Evolutionary conservation across 2,888 invertebrate genomes (phyloP).

Genomic region (Dryocosmus kuriphilus): DNA sequence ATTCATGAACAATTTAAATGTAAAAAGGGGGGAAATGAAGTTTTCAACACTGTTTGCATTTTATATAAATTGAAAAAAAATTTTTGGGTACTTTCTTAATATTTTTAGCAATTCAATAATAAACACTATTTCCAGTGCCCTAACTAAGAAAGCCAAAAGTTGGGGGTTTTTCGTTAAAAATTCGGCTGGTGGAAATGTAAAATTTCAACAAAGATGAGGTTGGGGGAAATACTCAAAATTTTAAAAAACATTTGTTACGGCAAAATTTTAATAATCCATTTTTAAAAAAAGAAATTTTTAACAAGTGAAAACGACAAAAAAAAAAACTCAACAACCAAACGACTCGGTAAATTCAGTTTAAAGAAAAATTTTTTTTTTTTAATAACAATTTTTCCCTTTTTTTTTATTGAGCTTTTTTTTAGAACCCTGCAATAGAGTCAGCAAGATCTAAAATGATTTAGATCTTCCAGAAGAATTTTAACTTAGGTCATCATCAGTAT

Average conservation of each 20-base stretch:
- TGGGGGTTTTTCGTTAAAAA: constrained; percentile 1
- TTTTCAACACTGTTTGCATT: neutral
- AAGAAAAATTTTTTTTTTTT: neutral
- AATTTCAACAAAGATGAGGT: neutral
- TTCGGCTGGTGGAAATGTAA: neutral
- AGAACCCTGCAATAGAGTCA: neutral
- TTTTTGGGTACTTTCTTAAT: neutral
- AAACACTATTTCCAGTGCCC: neutral
- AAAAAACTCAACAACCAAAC: neutral
- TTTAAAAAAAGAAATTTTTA: neutral
- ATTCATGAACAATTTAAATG: neutral
- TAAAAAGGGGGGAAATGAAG: neutral
- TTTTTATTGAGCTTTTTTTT: neutral
- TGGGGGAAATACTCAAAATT: neutral
- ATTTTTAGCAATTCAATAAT: neutral
- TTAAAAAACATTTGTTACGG: neutral
- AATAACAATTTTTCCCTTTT: neutral
- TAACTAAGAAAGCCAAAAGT: neutral
- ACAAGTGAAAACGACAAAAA: neutral
- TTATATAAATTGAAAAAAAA: neutral
- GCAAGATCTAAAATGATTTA: neutral
- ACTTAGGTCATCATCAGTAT: neutral
- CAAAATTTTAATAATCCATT: neutral
- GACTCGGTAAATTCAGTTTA: neutral
- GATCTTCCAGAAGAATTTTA: neutral